phyloP scores from a whole-genome alignment of 2,797 vertebrate species.

The Threskiornis aethiopicus region DNA sequence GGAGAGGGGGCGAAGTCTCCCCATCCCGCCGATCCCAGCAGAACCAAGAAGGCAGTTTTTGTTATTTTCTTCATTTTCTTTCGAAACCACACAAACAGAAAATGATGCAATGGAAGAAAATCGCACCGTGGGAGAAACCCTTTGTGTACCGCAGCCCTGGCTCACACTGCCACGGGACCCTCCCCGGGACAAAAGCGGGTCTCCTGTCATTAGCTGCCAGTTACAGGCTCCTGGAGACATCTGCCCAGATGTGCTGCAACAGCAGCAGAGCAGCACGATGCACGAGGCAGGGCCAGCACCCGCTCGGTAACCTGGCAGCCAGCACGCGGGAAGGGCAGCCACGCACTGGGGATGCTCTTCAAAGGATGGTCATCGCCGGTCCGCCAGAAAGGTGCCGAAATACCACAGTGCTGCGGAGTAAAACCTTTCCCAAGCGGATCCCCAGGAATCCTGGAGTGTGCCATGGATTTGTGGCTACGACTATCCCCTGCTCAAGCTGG shows the following conservation, averaged over 20 bases:
- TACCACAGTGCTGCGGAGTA: neutral
- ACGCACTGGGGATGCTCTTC: neutral
- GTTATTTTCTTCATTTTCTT: neutral
- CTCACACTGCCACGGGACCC: fast-evolving
- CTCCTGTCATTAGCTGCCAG: neutral
- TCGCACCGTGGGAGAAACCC: neutral
- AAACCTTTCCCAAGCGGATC: neutral
- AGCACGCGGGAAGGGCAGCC: fast-evolving
- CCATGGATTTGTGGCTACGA: fast-evolving
- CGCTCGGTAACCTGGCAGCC: fast-evolving
- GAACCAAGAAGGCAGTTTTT: neutral
- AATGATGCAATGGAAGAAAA: slow-evolving; percentile 18
- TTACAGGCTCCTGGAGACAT: neutral
- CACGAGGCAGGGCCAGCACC: neutral
- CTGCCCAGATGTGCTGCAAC: neutral
- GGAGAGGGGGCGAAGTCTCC: neutral
- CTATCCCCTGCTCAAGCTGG: neutral
- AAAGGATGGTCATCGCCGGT: fast-evolving
- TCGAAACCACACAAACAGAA: neutral
- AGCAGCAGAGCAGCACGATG: neutral
- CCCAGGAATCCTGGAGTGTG: neutral
- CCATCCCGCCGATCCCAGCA: neutral
- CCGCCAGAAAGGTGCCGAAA: fast-evolving
- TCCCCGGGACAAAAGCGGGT: neutral
- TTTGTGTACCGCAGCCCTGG: fast-evolving